These are phyloP conservation scores for Arbacia lixula DNA, from an alignment of 53 echinoderm and acorn worm genomes.

Conservation along the genomic window DNA sequence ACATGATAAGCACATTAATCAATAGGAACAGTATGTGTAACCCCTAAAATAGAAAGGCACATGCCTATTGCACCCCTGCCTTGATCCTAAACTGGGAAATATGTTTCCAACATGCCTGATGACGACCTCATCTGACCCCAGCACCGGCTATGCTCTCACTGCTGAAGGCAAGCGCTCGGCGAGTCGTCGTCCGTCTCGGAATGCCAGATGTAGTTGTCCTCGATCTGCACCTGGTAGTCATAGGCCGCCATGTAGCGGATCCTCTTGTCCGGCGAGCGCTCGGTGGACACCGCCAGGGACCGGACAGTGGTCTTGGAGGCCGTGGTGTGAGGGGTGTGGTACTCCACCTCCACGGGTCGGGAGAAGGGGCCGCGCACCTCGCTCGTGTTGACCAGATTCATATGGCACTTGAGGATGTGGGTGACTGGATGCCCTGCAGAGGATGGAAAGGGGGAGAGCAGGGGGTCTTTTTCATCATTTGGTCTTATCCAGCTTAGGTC, in stretches of 20 bases:
- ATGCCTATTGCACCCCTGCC: too few species aligned
- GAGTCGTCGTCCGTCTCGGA: constrained; percentile 56
- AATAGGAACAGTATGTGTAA: too few species aligned
- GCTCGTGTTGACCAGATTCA: constrained; percentile 65
- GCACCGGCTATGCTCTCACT: constrained; percentile 22
- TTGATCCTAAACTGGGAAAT: too few species aligned
- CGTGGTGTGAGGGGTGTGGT: constrained; percentile 86
- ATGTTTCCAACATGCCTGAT: too few species aligned
- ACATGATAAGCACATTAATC: too few species aligned
- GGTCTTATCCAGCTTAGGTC: too few species aligned
- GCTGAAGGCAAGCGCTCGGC: constrained; percentile 59
- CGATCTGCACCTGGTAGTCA: constrained; percentile 87
- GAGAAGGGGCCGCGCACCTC: constrained; percentile 72
- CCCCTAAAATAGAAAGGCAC: too few species aligned
- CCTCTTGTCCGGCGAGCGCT: constrained; percentile 84
- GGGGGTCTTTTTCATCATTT: too few species aligned
- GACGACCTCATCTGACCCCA: background rate
- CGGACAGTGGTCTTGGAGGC: constrained; percentile 90
- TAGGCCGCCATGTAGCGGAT: constrained; percentile 82
- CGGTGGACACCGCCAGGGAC: constrained; percentile 83
- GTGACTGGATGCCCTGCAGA: constrained; percentile 77
- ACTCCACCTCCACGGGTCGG: constrained; percentile 76
- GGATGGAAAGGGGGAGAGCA: too few species aligned
- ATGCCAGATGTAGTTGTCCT: constrained; percentile 71
- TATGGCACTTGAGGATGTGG: constrained; percentile 85